Percentiles rank a stretch among this genome's conserved stretches.
phyloP scores from a whole-genome alignment of 2,888 invertebrate species.

The Dromius quadrimaculatus region DNA sequence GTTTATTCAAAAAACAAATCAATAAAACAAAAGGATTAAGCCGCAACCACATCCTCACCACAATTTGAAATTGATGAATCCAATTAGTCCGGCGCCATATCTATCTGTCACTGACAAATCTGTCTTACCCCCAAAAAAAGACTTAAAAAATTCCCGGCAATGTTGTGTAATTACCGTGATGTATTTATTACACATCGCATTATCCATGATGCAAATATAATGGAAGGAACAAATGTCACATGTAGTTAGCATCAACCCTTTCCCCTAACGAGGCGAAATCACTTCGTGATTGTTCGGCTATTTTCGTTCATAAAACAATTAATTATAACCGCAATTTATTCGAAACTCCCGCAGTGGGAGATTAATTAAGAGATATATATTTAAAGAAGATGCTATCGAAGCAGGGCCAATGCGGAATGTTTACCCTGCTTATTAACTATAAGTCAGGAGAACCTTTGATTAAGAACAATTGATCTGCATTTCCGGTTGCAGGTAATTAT shows the following conservation, averaged over 20 bases:
- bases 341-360: constrained; percentile 26
- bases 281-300: constrained; percentile 48
- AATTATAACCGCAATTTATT: constrained; percentile 48
- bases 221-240: constrained; percentile 51
- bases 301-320: constrained; percentile 51
- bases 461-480: constrained; percentile 42
- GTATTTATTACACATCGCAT: constrained; percentile 30
- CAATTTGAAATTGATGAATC: constrained; percentile 30
- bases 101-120: constrained; percentile 24
- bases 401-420: constrained; percentile 8
- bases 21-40: constrained; percentile 10
- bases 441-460: constrained; percentile 31
- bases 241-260: constrained; percentile 46
- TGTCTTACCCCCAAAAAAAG: constrained; percentile 40
- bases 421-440: constrained; percentile 44
- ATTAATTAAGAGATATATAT: constrained; percentile 48
- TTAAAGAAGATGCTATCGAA: constrained; percentile 26
- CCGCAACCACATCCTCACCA: background rate
- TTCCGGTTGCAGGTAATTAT: constrained; percentile 25
- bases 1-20: constrained; percentile 1
- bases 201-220: constrained; percentile 46
- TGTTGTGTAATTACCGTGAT: constrained; percentile 32
- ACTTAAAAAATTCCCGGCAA: constrained; percentile 20
- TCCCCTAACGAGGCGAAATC: constrained; percentile 13
- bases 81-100: constrained; percentile 14